A percentile compares a stretch with the other conserved stretches of the same genome.
Conservation (phyloP, 2,113 vertebrate species). For the Shinisaurus crocodilurus region DNA sequence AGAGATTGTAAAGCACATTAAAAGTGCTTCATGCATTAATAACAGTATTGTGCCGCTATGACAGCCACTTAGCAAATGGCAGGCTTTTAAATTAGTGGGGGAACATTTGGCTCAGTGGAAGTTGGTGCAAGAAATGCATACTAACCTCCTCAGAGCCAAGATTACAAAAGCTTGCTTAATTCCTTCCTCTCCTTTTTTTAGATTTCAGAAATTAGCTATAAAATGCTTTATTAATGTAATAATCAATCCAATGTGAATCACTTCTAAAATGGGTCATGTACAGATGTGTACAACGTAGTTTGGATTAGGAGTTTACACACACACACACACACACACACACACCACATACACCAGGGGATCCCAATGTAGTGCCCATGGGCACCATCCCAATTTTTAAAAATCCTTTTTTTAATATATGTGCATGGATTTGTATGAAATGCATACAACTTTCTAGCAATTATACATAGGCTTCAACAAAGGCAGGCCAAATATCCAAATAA, state of each 20-base stretch:
- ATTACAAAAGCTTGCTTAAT: background rate
- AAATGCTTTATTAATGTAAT: background rate
- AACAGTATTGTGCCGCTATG: background rate
- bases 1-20: background rate
- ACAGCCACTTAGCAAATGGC: background rate
- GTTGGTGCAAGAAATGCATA: background rate
- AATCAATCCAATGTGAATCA: background rate
- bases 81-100: background rate
- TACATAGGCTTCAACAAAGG: too few relatives aligned
- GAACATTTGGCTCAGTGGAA: background rate
- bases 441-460: too few relatives aligned
- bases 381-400: too few relatives aligned
- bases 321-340: background rate
- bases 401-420: too few relatives aligned
- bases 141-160: background rate
- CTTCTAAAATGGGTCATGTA: background rate
- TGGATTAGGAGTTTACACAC: too few relatives aligned
- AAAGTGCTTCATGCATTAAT: background rate
- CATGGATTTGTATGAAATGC: too few relatives aligned
- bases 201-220: conserved; percentile 6
- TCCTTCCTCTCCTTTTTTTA: background rate
- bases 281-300: background rate
- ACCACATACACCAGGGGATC: too few relatives aligned
- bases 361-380: too few relatives aligned
- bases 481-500: too few relatives aligned